Percentiles rank a stretch among this genome's conserved stretches.
Conservation (phyloP, 2,797 vertebrate species). For the Cebuella pygmaea region DNA sequence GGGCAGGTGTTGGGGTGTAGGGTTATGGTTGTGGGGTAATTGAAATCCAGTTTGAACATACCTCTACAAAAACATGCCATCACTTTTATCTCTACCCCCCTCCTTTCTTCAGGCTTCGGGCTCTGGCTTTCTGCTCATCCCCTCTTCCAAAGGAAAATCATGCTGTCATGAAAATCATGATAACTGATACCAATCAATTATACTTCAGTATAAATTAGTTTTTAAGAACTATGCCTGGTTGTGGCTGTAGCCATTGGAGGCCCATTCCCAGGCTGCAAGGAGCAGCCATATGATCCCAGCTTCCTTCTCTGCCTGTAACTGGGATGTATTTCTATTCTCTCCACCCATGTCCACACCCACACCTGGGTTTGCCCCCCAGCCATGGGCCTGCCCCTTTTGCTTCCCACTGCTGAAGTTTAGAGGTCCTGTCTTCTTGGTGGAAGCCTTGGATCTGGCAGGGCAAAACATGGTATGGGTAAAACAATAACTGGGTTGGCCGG, state of each 20-base stretch:
- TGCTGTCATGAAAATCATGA: not conserved
- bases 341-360: not conserved
- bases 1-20: not conserved
- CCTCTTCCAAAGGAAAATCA: constrained; percentile 37
- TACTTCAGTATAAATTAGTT: not conserved
- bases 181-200: not conserved
- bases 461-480: not conserved
- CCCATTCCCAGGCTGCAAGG: not conserved
- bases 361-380: not conserved
- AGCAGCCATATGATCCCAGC: not conserved
- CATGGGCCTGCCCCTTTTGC: not conserved
- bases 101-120: not conserved
- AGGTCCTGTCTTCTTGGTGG: not conserved
- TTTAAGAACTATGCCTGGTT: not conserved
- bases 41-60: not conserved
- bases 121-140: not conserved
- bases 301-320: not conserved
- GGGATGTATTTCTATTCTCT: not conserved
- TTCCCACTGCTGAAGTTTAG: not conserved
- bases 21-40: not conserved
- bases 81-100: not conserved
- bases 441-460: not conserved
- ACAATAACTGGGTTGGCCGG: not conserved
- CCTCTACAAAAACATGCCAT: not conserved
- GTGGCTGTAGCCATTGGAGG: not conserved